A percentile compares a stretch with the other conserved stretches of the same genome.
Evolutionary conservation across 2,797 vertebrate species (phyloP).

Genomic region (Ctenopoma multispine): DNA sequence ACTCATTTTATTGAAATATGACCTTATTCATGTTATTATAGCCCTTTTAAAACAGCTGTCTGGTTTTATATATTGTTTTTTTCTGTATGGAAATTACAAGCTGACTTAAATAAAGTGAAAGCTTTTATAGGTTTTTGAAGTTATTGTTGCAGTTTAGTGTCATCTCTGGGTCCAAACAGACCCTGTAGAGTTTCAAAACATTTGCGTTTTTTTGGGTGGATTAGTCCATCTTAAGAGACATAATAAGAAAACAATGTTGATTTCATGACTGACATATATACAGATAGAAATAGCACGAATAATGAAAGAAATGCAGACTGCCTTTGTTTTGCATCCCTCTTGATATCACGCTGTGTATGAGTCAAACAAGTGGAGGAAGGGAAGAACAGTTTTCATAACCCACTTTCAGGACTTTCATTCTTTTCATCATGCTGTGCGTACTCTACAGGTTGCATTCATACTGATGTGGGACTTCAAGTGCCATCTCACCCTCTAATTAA

Average conservation of each 20-base stretch:
- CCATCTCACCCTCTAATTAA: conserved; percentile 18
- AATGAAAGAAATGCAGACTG: conserved; percentile 17
- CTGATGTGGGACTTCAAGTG: conserved; percentile 20
- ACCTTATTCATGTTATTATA: conserved; percentile 9
- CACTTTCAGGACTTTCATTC: conserved; percentile 39
- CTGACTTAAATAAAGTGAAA: neutral
- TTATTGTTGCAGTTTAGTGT: neutral
- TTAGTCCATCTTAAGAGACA: conserved; percentile 2
- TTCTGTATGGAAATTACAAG: conserved; percentile 22
- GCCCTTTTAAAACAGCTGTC: conserved; percentile 5
- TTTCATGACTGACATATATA: conserved; percentile 35
- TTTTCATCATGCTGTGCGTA: conserved; percentile 22
- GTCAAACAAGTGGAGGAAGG: conserved; percentile 2
- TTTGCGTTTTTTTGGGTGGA: conserved; percentile 21
- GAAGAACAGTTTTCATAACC: conserved; percentile 26
- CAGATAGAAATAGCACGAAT: conserved; percentile 23
- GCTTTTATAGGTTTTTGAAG: conserved; percentile 11
- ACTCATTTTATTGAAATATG: neutral
- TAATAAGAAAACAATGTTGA: neutral
- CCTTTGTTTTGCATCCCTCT: conserved; percentile 10
- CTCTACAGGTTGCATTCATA: conserved; percentile 11
- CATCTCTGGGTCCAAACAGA: conserved; percentile 11
- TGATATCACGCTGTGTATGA: conserved; percentile 4
- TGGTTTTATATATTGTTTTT: conserved; percentile 14
- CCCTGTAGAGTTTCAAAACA: conserved; percentile 4